Base-by-base conservation (phyloP, 1,140 invertebrate species). In the Planococcus citri region DNA sequence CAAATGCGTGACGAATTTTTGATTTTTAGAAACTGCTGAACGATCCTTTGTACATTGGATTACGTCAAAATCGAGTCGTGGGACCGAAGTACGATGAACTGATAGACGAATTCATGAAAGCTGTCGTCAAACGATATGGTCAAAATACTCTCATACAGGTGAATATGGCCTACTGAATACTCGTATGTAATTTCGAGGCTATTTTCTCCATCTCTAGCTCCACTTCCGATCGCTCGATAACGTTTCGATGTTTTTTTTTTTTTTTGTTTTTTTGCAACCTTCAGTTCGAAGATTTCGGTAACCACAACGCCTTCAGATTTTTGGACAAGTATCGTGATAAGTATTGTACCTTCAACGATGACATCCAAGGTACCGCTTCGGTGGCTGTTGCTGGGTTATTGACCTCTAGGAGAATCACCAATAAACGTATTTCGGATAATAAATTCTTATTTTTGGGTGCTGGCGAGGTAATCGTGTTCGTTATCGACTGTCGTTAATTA, bases 91-190 rank as follows among this genome's bases (percentile, higher is more conserved):
- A 99, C 79, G 95, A 98, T 77, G 90, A 91, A 57, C 90, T 99
- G 73, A 87, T 99, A 69, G 96, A 99, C 76, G 97, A 99, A 79
- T 98, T 99, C 78, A 98, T 99, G 95, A 82, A 91, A 76, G 95
- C 94, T 1, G 91, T 93, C 69, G 91, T 96, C 0, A 87, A 87
- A 78, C 88, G 92, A 79, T 96, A 94, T 76, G 90, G 90, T 69
- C 91, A 92, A 77, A 92, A 93, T 74, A 91, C 89, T 1, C 80
- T 94, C 0, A 89, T 94, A 74, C 91, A 92, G 73, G 74, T 75
- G 72, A 72, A 29, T 51, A 6, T 33, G 4, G 29, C 3, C 29
- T 3, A 33, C n/a, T 33, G 12, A 33, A 33, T 6, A 33, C 29
- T 33, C 29, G 29, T 33, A 3, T 3, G 4, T 3, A 3, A 33